phyloP scores from a whole-genome alignment of 2,113 vertebrate genomes.

The Cyrtonyx montezumae region DNA sequence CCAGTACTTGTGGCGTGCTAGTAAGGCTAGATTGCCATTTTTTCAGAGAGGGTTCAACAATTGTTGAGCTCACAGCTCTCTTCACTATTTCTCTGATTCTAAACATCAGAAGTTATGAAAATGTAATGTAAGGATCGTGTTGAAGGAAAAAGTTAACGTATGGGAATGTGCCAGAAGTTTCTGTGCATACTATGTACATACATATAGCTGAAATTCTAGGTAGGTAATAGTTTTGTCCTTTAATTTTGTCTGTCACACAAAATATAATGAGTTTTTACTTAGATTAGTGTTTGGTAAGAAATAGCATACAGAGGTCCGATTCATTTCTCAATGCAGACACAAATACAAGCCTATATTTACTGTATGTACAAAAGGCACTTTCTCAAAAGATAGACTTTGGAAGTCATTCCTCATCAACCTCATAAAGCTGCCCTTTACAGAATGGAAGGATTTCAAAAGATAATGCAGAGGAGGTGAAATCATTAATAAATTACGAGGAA shows the following conservation, averaged over 20 bases:
- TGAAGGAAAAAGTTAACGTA: conserved; percentile 37
- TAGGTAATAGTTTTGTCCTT: conserved; percentile 39
- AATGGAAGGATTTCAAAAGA: conserved; percentile 34
- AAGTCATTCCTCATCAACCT: background rate
- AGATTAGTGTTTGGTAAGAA: conserved; percentile 9
- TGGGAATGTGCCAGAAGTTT: background rate
- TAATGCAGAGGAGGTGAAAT: conserved; percentile 52
- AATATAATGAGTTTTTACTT: conserved; percentile 31
- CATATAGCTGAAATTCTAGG: background rate
- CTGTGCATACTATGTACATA: background rate
- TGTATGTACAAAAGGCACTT: background rate
- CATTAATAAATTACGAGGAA: conserved; percentile 77
- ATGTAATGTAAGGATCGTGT: conserved; percentile 38
- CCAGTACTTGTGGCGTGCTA: conserved; percentile 32
- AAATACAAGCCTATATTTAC: background rate
- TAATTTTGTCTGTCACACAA: conserved; percentile 3
- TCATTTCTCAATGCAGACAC: background rate
- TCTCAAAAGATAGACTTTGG: background rate
- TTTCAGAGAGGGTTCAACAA: conserved; percentile 48
- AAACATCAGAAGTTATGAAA: conserved; percentile 19
- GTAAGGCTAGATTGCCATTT: conserved; percentile 32
- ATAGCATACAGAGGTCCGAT: background rate
- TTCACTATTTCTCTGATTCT: conserved; percentile 32
- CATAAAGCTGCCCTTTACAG: background rate
- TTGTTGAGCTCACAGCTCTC: conserved; percentile 46